These are phyloP conservation scores for Mico argentatus DNA, from an alignment of 2,797 vertebrate genomes.

Conservation along the genomic window DNA sequence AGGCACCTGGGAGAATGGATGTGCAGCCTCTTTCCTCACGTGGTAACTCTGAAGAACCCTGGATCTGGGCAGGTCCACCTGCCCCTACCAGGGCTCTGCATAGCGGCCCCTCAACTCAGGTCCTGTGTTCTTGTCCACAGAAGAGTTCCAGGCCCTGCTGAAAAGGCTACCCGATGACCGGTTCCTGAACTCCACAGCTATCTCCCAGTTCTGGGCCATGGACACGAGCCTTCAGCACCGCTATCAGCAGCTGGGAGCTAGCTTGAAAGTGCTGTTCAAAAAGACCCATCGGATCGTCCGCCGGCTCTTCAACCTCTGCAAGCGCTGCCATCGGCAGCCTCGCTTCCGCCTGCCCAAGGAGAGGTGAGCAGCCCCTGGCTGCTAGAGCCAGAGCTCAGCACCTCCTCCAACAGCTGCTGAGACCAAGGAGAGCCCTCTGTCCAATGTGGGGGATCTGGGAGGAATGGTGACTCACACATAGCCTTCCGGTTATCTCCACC, in stretches of 20 bases:
- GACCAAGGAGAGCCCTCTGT: too few relatives aligned
- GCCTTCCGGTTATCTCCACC: not conserved
- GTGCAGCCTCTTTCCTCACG: not conserved
- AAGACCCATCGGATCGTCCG: conserved; percentile 94
- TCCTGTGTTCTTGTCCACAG: conserved; percentile 79
- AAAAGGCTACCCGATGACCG: conserved; percentile 92
- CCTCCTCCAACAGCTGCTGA: fast-evolving
- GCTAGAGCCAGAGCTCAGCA: not conserved
- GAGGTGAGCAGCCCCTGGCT: conserved; percentile 85
- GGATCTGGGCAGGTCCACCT: not conserved
- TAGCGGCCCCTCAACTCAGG: not conserved
- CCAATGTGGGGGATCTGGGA: fast-evolving
- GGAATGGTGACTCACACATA: fast-evolving
- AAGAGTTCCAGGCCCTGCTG: conserved; percentile 95
- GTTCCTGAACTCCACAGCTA: conserved; percentile 93
- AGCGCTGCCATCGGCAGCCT: conserved; percentile 94
- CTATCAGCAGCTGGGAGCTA: conserved; percentile 91
- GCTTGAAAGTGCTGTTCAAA: conserved; percentile 88
- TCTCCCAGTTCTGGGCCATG: conserved; percentile 93
- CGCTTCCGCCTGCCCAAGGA: conserved; percentile 93
- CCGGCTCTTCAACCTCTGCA: conserved; percentile 96
- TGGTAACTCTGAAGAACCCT: not conserved
- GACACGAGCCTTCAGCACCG: conserved; percentile 93
- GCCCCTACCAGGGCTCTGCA: not conserved
- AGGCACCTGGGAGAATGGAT: not conserved